Conservation (phyloP, 2,797 vertebrate genomes). For the Trachops cirrhosus region DNA sequence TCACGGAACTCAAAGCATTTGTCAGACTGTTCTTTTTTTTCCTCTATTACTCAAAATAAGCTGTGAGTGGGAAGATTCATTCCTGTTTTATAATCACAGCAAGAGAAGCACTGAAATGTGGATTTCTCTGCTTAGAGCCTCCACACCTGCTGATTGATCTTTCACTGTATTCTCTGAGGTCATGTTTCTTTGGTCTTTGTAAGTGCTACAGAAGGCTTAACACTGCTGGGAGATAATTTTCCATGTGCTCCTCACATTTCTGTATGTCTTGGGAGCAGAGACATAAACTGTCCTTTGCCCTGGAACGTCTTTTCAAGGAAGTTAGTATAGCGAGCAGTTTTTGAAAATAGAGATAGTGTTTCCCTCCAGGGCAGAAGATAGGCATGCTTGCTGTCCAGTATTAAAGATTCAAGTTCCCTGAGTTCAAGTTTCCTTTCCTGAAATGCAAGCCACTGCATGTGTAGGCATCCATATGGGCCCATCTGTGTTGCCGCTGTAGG, state of each 20-base stretch:
- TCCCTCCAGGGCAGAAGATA: neutral
- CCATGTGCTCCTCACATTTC: neutral
- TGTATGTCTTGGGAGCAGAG: neutral
- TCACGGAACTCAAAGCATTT: constrained; percentile 62
- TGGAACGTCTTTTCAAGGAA: constrained; percentile 13
- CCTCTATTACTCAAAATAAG: constrained; percentile 75
- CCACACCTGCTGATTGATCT: constrained; percentile 4
- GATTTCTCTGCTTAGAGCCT: neutral
- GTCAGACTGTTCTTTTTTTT: constrained; percentile 70
- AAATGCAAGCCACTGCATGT: neutral
- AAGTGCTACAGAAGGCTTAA: neutral
- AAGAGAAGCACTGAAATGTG: constrained; percentile 41
- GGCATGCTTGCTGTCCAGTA: neutral
- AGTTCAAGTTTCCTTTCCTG: neutral
- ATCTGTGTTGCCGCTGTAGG: neutral
- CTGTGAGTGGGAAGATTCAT: constrained; percentile 57
- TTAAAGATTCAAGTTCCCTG: neutral
- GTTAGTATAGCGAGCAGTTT: neutral
- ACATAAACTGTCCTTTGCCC: neutral
- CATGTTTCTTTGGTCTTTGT: neutral
- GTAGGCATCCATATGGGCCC: neutral
- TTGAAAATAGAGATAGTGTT: neutral
- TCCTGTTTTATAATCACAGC: constrained; percentile 63
- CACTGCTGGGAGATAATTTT: neutral
- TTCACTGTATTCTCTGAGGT: neutral